Conservation (phyloP, 2,888 invertebrate species). For the Stenchaetothrips biformis region DNA sequence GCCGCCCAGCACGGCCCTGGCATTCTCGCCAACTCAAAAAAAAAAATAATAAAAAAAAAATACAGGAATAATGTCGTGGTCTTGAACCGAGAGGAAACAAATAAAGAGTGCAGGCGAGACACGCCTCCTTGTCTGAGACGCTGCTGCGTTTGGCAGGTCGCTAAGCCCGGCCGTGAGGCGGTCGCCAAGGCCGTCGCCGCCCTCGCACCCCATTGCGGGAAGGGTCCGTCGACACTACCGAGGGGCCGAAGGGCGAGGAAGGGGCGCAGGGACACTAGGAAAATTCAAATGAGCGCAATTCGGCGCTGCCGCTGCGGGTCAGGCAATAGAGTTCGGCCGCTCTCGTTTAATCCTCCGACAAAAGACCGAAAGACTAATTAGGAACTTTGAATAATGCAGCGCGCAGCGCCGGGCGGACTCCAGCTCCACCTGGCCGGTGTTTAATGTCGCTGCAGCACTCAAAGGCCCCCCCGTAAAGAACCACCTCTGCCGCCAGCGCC, state of each 20-base stretch:
- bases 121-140: background rate
- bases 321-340: background rate
- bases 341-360: background rate
- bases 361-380: conserved; percentile 8
- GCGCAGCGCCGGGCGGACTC: background rate
- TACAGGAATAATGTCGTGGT: background rate
- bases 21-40: conserved; percentile 25
- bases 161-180: no score
- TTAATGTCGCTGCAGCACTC: no score
- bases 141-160: no score
- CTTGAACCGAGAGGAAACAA: background rate
- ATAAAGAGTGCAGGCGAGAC: background rate
- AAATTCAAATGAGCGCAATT: conserved; percentile 13
- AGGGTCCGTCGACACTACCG: background rate
- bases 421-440: background rate
- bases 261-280: background rate
- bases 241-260: background rate
- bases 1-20: no score
- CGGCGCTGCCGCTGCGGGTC: background rate
- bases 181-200: no score
- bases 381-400: background rate
- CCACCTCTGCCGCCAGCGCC: no score
- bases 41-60: conserved; percentile 30
- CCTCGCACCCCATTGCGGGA: background rate
- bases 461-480: no score